Conservation (phyloP, 2,888 invertebrate species). For the Xanthorhoe designata region DNA sequence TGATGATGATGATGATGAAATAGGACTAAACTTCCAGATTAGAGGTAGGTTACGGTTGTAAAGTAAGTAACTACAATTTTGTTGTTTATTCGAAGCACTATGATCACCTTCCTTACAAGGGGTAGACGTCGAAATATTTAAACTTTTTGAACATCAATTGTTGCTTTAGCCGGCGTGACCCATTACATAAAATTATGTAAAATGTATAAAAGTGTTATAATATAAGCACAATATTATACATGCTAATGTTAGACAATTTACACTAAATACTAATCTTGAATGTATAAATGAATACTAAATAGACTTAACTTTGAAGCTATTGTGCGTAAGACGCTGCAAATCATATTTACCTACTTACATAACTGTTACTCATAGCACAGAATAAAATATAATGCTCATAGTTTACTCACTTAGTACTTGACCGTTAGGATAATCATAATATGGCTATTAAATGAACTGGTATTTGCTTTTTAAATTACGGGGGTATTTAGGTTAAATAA, state of each 20-base stretch:
- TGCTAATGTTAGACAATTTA: not conserved
- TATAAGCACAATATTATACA: no score
- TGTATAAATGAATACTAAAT: not conserved
- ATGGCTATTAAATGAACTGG: not conserved
- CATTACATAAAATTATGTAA: no score
- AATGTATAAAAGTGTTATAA: no score
- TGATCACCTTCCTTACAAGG: no score
- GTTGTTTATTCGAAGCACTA: no score
- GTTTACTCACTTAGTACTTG: not conserved
- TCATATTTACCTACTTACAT: slow-evolving; percentile 2
- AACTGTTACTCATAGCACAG: not conserved
- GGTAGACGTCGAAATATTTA: no score
- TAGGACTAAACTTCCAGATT: no score
- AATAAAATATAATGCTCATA: not conserved
- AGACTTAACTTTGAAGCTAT: not conserved
- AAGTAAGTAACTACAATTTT: no score
- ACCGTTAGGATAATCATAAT: slow-evolving; percentile 4
- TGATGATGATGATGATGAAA: no score
- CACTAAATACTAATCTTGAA: not conserved
- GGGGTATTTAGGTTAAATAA: slow-evolving; percentile 1
- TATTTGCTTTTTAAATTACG: not conserved
- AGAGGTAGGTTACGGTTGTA: no score
- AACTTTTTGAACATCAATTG: no score
- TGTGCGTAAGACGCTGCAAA: not conserved
- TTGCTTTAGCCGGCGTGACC: no score